Evolutionary conservation across 2,797 vertebrate species (phyloP).

Genomic region (Mionectes olivaceus): DNA sequence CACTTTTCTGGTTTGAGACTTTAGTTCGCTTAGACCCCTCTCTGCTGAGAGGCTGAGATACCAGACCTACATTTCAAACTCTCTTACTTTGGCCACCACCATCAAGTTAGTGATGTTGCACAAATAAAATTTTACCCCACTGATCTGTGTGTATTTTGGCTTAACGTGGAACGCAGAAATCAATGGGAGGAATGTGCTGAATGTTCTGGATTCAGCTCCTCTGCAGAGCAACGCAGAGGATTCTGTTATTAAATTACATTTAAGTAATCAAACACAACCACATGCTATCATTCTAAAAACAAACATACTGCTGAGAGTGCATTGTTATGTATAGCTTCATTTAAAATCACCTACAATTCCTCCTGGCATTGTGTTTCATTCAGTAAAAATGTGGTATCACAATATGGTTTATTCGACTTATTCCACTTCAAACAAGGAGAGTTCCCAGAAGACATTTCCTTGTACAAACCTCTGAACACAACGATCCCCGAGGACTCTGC

Average conservation of each 20-base stretch:
- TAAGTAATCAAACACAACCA: not conserved
- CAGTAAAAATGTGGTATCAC: not conserved
- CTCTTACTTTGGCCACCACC: not conserved
- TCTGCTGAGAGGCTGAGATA: not conserved
- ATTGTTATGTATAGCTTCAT: not conserved
- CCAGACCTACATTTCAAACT: not conserved
- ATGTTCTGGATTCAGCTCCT: slow-evolving; percentile 19
- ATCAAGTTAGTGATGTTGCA: not conserved
- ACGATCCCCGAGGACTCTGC: not conserved
- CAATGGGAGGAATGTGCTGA: slow-evolving; percentile 62
- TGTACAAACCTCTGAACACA: not conserved
- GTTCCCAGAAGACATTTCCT: not conserved
- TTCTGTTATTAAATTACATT: slow-evolving; percentile 18
- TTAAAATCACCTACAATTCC: not conserved
- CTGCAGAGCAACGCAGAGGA: not conserved
- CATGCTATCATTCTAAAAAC: not conserved
- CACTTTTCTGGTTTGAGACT: not conserved
- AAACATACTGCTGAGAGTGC: not conserved
- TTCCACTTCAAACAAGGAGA: not conserved
- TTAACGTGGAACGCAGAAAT: not conserved
- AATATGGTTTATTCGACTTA: not conserved
- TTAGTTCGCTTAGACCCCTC: not conserved
- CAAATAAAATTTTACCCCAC: not conserved
- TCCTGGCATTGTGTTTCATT: not conserved
- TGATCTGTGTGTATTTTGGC: slow-evolving; percentile 34